Evolutionary conservation across 2,797 vertebrate genomes (phyloP).

Genomic region (Sandelia bainsii): DNA sequence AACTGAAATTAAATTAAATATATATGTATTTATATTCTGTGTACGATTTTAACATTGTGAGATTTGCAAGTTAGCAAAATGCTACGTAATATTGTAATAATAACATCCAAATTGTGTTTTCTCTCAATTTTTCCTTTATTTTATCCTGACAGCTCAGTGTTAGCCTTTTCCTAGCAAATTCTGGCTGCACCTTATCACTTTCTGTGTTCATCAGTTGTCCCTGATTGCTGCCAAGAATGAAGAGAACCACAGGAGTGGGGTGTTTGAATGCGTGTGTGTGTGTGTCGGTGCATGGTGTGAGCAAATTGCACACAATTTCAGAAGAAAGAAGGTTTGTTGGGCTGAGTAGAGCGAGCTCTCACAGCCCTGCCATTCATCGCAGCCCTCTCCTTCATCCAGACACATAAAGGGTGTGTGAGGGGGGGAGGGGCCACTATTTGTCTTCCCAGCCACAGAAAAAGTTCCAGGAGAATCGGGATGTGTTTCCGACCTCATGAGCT

Average conservation of each 20-base stretch:
- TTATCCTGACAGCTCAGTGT: neutral
- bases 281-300: conserved; percentile 74
- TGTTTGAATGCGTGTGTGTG: conserved; percentile 59
- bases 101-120: conserved; percentile 6
- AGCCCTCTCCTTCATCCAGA: conserved; percentile 83
- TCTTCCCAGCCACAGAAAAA: conserved; percentile 85
- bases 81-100: neutral
- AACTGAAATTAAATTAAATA: too few species aligned
- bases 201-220: conserved; percentile 64
- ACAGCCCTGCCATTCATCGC: conserved; percentile 84
- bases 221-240: conserved; percentile 63
- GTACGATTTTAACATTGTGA: too few species aligned
- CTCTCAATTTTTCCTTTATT: neutral
- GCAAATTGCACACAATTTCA: conserved; percentile 84
- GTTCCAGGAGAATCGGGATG: conserved; percentile 82
- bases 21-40: too few species aligned
- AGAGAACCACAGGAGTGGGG: conserved; percentile 59
- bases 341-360: conserved; percentile 82
- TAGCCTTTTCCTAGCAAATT: conserved; percentile 53
- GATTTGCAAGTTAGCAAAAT: too few species aligned
- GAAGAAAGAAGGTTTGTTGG: conserved; percentile 85
- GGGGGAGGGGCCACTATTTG: conserved; percentile 79
- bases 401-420: conserved; percentile 80
- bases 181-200: conserved; percentile 67
- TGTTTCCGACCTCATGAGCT: conserved; percentile 84